Evolutionary conservation across 2,888 invertebrate genomes (phyloP), one percentile per base, ranked within the genome.

Genomic region (Timema cristinae): DNA sequence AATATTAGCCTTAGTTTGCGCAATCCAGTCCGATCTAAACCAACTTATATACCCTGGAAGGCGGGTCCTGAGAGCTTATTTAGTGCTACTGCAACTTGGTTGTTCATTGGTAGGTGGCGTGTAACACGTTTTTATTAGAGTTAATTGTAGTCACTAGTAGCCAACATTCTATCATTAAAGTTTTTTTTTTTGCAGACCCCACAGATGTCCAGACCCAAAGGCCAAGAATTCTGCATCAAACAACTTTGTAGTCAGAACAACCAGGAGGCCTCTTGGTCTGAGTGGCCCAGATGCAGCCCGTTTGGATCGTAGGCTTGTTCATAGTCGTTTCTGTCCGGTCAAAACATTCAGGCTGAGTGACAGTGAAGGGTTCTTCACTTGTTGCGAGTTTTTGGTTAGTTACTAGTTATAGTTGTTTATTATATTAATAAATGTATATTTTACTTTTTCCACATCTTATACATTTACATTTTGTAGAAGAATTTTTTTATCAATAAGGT

Each of bases 161-260:
- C 32, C 32, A 32, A 32, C 32, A 32, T 32, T 32, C 32, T 32
- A 32, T 32, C 32, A 32, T 32, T 32, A 32, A 32, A 32, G 61
- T 70, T 56, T 48, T 71, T 73, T 74, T 73, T 74, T 76, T 81
- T 83, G 10, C 80, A 94, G 94, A 76, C 97, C 97, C 0, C 98
- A 99, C 84, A 93, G 95, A 79, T 99, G 98, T 82, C 98, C 98
- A 0, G 95, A 95, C 83, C 92, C 93, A 0, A 88, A 89, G 78
- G 89, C 90, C 69, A 86, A 87, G 77, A 86, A 86, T 77, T 85
- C 85, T 67, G 86, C 87, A 0, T 90, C 91, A 13, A 82, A 85
- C n/a, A 95, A 93, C 84, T 87, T 94, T 73, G 87, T 90, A 1
- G 85, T 90, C 77, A 83, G 92, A 59, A 81, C 86, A 73, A 85